phyloP scores from a whole-genome alignment of 2,888 invertebrate genomes.

The Ectobius pallidus region DNA sequence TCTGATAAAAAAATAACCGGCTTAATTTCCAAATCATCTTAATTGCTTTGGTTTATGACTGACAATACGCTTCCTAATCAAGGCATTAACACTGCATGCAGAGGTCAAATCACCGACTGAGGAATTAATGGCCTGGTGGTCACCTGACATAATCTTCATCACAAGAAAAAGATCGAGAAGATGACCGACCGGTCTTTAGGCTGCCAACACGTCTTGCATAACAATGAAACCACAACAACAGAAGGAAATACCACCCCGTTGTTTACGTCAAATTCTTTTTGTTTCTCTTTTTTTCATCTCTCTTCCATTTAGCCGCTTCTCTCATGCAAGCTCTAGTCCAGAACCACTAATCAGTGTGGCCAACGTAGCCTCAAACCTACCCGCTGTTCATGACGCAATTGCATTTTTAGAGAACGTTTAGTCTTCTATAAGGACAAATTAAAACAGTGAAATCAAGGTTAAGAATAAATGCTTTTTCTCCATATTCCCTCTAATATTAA shows the following conservation, averaged over 20 bases:
- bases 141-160: not conserved
- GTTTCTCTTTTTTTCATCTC: not conserved
- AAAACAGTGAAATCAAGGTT: too few species aligned
- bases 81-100: too few species aligned
- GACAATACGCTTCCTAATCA: too few species aligned
- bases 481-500: too few species aligned
- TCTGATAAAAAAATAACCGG: too few species aligned
- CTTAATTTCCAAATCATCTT: not conserved
- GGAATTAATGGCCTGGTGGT: not conserved
- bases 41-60: not conserved
- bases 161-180: not conserved
- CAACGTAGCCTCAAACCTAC: too few species aligned
- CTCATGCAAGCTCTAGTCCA: not conserved
- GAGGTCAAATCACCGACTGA: not conserved
- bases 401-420: too few species aligned
- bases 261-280: slow-evolving; percentile 12
- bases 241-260: slow-evolving; percentile 29
- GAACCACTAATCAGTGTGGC: too few species aligned
- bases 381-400: too few species aligned
- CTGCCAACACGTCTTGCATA: slow-evolving; percentile 21
- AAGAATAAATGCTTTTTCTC: too few species aligned
- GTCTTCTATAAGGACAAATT: too few species aligned
- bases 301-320: not conserved
- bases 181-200: slow-evolving; percentile 26
- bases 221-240: slow-evolving; percentile 19